Conservation (phyloP, 2,797 vertebrate genomes). For the Luscinia luscinia region DNA sequence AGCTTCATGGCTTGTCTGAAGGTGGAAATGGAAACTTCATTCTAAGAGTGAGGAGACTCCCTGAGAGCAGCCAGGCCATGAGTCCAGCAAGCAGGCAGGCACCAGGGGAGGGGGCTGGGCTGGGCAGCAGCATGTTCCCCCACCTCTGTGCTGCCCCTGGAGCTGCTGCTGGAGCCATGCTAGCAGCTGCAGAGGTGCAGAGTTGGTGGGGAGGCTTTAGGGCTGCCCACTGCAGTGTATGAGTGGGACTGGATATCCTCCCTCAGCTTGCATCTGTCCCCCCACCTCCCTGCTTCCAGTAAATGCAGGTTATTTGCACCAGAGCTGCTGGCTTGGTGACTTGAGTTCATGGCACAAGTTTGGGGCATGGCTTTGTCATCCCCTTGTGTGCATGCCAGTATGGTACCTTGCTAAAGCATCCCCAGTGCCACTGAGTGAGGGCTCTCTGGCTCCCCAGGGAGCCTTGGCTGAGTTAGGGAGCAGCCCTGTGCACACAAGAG, state of each 20-base stretch:
- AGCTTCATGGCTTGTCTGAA: neutral
- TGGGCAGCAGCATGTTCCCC: neutral
- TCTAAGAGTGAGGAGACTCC: neutral
- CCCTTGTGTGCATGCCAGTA: neutral
- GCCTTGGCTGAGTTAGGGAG: neutral
- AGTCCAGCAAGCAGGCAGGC: neutral
- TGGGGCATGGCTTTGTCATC: neutral
- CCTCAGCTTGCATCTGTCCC: neutral
- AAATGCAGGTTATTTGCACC: neutral
- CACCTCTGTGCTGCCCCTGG: neutral
- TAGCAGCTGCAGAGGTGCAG: neutral
- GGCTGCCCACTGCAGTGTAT: neutral
- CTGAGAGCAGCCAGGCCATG: neutral
- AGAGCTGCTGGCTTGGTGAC: neutral
- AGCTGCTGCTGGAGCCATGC: neutral
- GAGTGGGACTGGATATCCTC: neutral
- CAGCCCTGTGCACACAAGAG: neutral
- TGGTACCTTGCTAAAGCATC: neutral
- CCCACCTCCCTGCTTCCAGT: neutral
- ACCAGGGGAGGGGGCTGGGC: neutral
- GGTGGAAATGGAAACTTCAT: neutral
- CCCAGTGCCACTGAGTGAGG: accelerated
- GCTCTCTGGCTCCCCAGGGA: neutral
- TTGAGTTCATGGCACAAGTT: neutral
- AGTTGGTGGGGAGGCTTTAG: neutral